Evolutionary conservation across 2,888 invertebrate species (phyloP), one percentile per base, ranked within the genome.

Genomic region (Hypomecis punctinalis): DNA sequence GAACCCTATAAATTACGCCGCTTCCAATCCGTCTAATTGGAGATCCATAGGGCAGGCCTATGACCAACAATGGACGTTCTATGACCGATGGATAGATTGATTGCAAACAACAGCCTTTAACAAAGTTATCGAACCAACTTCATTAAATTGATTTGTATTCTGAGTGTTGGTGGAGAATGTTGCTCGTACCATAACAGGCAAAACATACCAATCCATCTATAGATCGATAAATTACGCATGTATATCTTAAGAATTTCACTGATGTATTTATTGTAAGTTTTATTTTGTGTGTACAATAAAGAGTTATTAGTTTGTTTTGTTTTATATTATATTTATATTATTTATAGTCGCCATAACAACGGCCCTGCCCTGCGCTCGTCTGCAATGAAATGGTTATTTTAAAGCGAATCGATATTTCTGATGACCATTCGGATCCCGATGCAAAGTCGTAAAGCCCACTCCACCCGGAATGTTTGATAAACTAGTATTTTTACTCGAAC

Each of bases 351-450:
- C 62, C 33, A 9, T 10, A 45, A 42, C 23, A n/a, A 39, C 10
- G 49, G 42, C 62, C 68, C 35, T 13, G 39, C 40, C 66, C 46
- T 51, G 35, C 54, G 43, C 36, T 10, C 47, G 63, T 62, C 69
- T 73, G 67, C 67, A 73, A 55, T 65, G 66, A 72, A 74, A 68
- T 51, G 61, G 70, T 74, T 76, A 78, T 78, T 77, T 75, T 74
- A 71, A 73, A 66, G 60, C 36, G 71, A 75, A 76, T 77, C 78
- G 70, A 79, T 77, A 77, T 61, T 49, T 60, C 36, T 64, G 65
- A 69, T 68, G 70, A 71, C 63, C 61, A 61, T 37, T 63, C 64
- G 52, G 65, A 62, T 47, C 56, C 40, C 11, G 61, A 40, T 61
- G 58, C 55, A 47, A 62, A 39, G 39, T 60, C 57, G 57, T 52